Evolutionary conservation across 2,888 invertebrate species (phyloP).

Genomic region (Lepidonotus clava): DNA sequence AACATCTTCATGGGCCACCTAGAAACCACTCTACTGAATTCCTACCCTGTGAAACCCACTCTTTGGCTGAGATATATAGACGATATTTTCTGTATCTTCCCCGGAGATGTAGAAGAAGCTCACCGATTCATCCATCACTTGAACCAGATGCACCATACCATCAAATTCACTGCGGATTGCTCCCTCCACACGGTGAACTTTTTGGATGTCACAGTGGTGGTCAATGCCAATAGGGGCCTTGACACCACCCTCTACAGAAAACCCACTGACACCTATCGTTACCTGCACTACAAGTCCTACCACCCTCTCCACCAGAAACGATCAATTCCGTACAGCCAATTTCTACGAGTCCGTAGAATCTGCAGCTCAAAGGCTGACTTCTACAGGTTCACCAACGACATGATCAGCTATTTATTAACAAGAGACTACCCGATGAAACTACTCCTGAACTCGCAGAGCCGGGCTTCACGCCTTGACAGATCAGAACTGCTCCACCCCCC

Average conservation of each 20-base stretch:
- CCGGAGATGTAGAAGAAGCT: neutral
- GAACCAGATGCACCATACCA: neutral
- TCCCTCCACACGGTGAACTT: neutral
- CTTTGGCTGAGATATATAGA: conserved; percentile 60
- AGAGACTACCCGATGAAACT: conserved; percentile 21
- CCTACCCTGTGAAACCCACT: conserved; percentile 30
- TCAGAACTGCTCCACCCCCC: too few species aligned
- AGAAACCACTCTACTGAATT: conserved; percentile 54
- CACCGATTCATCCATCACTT: neutral
- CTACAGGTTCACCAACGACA: neutral
- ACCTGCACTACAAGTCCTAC: neutral
- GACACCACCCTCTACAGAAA: conserved; percentile 12
- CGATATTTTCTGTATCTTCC: conserved; percentile 62
- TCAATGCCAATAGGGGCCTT: neutral
- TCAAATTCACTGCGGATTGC: neutral
- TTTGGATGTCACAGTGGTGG: neutral
- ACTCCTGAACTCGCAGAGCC: too few species aligned
- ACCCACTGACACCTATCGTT: conserved; percentile 14
- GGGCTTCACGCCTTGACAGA: too few species aligned
- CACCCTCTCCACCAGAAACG: conserved; percentile 8
- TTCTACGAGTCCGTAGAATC: neutral
- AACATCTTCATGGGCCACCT: conserved; percentile 61
- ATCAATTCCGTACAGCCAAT: neutral
- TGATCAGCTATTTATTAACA: neutral
- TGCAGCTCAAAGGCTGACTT: neutral